Conservation (phyloP, 2,888 invertebrate species). For the Tachina fera region DNA sequence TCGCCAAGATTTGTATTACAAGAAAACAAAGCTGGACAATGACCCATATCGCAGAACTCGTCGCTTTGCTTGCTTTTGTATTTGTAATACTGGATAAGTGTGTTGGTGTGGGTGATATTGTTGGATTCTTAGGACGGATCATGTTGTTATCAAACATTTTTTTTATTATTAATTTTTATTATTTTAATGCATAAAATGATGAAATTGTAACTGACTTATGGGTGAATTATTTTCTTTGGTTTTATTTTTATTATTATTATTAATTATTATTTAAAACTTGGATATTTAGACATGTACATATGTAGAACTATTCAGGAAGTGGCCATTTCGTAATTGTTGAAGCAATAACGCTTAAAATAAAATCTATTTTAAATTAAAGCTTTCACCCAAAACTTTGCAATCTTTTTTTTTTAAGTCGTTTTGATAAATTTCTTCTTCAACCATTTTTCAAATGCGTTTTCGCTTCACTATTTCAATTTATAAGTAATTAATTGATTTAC, state of each 20-base stretch:
- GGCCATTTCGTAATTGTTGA: constrained; percentile 21
- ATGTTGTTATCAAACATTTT: constrained; percentile 57
- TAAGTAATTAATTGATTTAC: not conserved
- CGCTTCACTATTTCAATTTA: not conserved
- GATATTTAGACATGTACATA: not conserved
- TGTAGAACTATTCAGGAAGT: too few relatives aligned
- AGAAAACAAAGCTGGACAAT: constrained; percentile 68
- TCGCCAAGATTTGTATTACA: constrained; percentile 68
- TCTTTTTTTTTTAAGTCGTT: not conserved
- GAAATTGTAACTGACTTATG: constrained; percentile 56
- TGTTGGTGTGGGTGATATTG: constrained; percentile 11
- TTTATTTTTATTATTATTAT: constrained; percentile 12
- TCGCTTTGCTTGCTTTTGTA: constrained; percentile 4
- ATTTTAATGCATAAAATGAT: constrained; percentile 41
- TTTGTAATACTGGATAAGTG: constrained; percentile 35
- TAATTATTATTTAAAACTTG: constrained; percentile 5
- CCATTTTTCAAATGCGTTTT: constrained; percentile 28
- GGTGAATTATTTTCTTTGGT: constrained; percentile 57
- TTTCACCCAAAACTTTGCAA: constrained; percentile 45
- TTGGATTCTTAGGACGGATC: constrained; percentile 61
- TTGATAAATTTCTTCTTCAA: constrained; percentile 18
- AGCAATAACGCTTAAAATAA: not conserved
- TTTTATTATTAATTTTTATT: constrained; percentile 9
- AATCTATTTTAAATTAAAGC: constrained; percentile 5
- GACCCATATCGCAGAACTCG: constrained; percentile 63